These are phyloP conservation scores for Nycticryphes semicollaris DNA, from an alignment of 2,113 vertebrate genomes.

Conservation along the genomic window DNA sequence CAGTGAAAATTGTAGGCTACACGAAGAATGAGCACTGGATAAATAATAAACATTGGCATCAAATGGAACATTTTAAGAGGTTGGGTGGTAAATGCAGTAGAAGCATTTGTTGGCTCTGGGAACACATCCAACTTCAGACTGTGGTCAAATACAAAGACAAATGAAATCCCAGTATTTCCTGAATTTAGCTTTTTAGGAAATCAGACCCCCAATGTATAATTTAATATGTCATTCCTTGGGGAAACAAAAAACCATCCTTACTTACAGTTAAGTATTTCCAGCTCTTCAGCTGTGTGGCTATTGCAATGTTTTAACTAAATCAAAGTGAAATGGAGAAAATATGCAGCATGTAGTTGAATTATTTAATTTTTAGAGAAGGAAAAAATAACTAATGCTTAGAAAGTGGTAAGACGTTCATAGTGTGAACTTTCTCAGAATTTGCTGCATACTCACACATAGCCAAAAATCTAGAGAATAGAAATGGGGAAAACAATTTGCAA, in stretches of 20 bases:
- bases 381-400: background rate
- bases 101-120: background rate
- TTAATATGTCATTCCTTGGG: background rate
- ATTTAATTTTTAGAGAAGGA: background rate
- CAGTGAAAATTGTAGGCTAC: background rate
- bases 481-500: background rate
- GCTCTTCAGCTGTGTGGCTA: background rate
- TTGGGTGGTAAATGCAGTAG: background rate
- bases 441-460: background rate
- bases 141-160: background rate
- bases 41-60: background rate
- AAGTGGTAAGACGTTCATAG: background rate
- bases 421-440: background rate
- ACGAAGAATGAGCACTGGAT: background rate
- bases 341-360: background rate
- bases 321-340: background rate
- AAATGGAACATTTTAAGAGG: background rate
- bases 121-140: background rate
- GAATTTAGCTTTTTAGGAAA: constrained; percentile 13
- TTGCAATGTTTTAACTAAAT: background rate
- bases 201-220: background rate
- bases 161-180: constrained; percentile 24
- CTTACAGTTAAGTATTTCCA: background rate
- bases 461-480: background rate
- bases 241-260: background rate